Base-by-base conservation (phyloP, 2,113 vertebrate species). In the human (Homo sapiens) region DNA sequence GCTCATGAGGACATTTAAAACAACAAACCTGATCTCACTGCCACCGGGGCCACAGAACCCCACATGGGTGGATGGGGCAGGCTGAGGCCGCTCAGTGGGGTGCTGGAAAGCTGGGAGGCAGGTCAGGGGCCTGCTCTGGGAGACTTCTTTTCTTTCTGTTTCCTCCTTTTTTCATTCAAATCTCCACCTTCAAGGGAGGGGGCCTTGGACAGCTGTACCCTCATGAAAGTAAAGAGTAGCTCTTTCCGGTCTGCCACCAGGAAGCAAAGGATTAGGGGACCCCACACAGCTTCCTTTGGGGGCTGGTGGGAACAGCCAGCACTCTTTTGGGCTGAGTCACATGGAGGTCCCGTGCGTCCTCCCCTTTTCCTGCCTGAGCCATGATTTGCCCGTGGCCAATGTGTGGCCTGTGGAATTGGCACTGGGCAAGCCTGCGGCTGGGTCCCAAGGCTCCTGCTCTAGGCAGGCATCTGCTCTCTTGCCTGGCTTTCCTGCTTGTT, bases 81-180 rank as follows among this genome's bases (percentile, higher is more conserved):
- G 40, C 57, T 57, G 38, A 27, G 27, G 45, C 45, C 18, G 14
- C 30, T 25, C 2, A 0, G 3, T 30, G 43, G 17, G 73, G 32
- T 48, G 75, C 25, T 8, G n/a, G 27, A 23, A 8, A 40, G 52
- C 23, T 11, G 43, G 27, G 59, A 10, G 38, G 66, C 30, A 17
- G 14, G 61, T 0, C 5, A 12, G 25, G 16, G 25, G 40, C 12
- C 35, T 64, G 9, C 50, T 17, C 35, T 22, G 8, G 43, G 66
- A 22, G 45, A 14, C 17, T 40, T 32, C 27, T 59, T 52, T 17
- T 64, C 40, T n/a, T 72, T 72, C 22, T 14, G 17, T 11, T 4
- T 40, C 3, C 22, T 50, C 40, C 23, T 8, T 43, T 92, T 78
- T 79, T 89, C 59, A 93, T 78, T 85, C 48, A 91, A 81, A 93